Evolutionary conservation across 2,797 vertebrate genomes (phyloP).

Genomic region (Thripadectes ignobilis): DNA sequence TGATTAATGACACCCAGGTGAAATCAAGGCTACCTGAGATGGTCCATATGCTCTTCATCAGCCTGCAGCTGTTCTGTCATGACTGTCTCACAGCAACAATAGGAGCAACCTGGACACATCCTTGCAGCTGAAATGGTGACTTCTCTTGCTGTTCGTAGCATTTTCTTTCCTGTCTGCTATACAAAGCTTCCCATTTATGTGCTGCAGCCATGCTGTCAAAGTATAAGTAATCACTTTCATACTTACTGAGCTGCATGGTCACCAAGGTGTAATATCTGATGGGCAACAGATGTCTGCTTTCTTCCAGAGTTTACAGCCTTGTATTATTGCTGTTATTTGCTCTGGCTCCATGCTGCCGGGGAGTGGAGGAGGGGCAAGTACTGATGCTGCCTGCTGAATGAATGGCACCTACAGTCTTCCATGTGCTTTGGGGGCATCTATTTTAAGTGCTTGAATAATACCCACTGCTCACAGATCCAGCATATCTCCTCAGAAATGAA

Average conservation of each 20-base stretch:
- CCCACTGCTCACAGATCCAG: neutral
- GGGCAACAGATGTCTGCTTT: constrained; percentile 51
- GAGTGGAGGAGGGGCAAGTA: neutral
- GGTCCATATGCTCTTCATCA: constrained; percentile 38
- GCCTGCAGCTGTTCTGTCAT: constrained; percentile 1
- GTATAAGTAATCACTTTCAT: constrained; percentile 61
- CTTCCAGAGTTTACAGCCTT: constrained; percentile 14
- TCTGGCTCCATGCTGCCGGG: constrained; percentile 19
- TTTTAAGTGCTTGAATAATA: neutral
- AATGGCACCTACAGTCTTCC: neutral
- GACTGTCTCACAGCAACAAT: neutral
- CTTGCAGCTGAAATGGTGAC: neutral
- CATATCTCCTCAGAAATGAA: neutral
- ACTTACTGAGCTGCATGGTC: constrained; percentile 44
- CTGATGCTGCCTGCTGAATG: neutral
- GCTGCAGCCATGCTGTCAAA: constrained; percentile 5
- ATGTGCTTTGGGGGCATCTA: neutral
- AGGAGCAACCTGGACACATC: neutral
- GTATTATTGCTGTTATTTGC: constrained; percentile 31
- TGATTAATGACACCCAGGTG: constrained; percentile 24
- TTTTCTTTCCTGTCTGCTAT: neutral
- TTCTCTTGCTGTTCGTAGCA: neutral
- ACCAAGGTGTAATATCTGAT: constrained; percentile 63
- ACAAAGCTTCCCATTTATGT: neutral
- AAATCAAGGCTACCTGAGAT: constrained; percentile 13